Conservation (phyloP, 2,888 invertebrate species). For the Nomada fucata region DNA sequence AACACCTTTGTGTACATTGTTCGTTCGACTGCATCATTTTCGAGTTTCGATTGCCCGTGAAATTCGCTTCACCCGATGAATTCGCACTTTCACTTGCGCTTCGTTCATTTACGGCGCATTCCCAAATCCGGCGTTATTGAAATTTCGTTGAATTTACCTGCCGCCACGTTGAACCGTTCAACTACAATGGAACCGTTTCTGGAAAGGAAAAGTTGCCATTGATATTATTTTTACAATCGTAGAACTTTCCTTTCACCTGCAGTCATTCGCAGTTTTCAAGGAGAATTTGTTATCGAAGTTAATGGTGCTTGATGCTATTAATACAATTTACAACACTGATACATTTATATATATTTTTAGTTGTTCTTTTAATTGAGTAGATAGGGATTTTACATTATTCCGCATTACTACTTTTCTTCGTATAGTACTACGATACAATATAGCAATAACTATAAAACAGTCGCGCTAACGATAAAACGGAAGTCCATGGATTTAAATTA, state of each 20-base stretch:
- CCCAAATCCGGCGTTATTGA: background rate
- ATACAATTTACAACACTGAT: too few species aligned
- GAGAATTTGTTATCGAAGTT: too few species aligned
- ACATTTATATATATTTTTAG: too few species aligned
- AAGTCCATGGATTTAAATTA: too few species aligned
- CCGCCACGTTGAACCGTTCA: background rate
- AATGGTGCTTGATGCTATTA: too few species aligned
- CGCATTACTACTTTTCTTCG: too few species aligned
- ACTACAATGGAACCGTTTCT: background rate
- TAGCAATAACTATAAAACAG: too few species aligned
- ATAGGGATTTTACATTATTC: too few species aligned
- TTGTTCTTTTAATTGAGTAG: too few species aligned
- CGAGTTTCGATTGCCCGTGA: slow-evolving; percentile 55
- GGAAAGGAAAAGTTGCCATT: background rate
- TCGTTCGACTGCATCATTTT: slow-evolving; percentile 55
- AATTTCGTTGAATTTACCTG: background rate
- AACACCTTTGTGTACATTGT: slow-evolving; percentile 32
- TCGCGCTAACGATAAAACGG: too few species aligned
- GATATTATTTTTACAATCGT: background rate
- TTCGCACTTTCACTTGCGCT: slow-evolving; percentile 60
- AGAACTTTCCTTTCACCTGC: background rate
- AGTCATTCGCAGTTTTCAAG: too few species aligned
- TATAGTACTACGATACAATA: too few species aligned
- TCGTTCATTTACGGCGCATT: slow-evolving; percentile 13
- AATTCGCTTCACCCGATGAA: slow-evolving; percentile 59